Conservation (phyloP, 2,113 vertebrate genomes). For the Cichladusa arquata region DNA sequence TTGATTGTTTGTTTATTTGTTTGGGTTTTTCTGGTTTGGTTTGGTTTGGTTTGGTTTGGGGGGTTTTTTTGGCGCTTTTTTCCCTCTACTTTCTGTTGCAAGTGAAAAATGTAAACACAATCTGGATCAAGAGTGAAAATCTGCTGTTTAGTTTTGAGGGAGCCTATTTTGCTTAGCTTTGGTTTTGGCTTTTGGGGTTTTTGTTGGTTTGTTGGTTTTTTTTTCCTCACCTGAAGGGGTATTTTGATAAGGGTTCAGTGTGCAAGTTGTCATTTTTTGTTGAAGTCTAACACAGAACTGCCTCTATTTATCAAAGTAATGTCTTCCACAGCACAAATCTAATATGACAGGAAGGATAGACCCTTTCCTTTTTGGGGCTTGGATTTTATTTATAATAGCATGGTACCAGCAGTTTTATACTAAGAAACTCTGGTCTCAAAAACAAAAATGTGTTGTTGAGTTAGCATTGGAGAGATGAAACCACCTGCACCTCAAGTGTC, state of each 20-base stretch:
- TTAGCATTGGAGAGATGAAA: background rate
- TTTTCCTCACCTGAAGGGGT: background rate
- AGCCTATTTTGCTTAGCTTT: background rate
- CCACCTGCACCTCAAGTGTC: background rate
- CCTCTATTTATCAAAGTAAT: background rate
- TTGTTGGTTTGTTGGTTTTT: accelerated
- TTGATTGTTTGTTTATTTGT: background rate
- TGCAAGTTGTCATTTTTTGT: background rate
- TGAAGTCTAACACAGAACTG: background rate
- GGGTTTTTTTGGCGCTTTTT: background rate
- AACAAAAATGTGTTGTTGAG: background rate
- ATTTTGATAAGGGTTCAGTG: background rate
- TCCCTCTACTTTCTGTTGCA: background rate
- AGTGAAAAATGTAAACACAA: background rate
- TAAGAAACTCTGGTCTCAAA: background rate
- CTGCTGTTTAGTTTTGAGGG: background rate
- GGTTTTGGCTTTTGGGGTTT: background rate
- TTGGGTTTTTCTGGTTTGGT: background rate
- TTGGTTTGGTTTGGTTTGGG: too few species aligned
- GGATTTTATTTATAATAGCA: background rate
- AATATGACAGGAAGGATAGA: background rate
- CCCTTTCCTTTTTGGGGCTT: background rate
- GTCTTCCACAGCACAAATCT: background rate
- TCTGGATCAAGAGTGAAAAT: background rate
- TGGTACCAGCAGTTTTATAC: background rate